Conservation (phyloP, 2,113 vertebrate genomes). For the Misgurnus mizolepis region DNA sequence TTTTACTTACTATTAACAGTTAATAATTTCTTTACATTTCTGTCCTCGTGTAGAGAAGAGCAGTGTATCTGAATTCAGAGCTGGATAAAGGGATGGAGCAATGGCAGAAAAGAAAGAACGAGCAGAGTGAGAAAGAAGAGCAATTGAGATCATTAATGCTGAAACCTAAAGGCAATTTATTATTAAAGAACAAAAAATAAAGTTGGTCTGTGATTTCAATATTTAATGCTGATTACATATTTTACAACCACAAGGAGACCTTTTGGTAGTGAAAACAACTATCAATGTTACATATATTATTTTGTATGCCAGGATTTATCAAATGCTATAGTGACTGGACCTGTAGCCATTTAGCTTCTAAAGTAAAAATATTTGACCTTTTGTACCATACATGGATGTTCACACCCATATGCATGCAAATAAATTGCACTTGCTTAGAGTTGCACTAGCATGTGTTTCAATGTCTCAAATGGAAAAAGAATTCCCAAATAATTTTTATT, state of each 20-base stretch:
- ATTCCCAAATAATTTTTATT: too few species aligned
- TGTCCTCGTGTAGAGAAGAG: conserved; percentile 72
- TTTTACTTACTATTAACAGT: too few species aligned
- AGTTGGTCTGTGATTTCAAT: neutral
- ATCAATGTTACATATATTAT: too few species aligned
- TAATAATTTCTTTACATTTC: neutral
- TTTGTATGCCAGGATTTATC: too few species aligned
- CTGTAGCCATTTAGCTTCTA: too few species aligned
- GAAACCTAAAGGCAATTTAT: conserved; percentile 77
- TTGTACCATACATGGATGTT: too few species aligned
- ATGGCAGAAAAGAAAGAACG: conserved; percentile 69
- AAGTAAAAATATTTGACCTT: too few species aligned
- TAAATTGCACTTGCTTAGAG: too few species aligned
- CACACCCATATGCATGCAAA: too few species aligned
- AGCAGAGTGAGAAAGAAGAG: conserved; percentile 60
- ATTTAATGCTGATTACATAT: neutral
- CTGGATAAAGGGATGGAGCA: conserved; percentile 77
- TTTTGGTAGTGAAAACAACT: neutral
- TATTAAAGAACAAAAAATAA: conserved; percentile 65
- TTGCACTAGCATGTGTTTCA: too few species aligned
- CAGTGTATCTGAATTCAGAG: conserved; percentile 79
- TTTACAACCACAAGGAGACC: neutral
- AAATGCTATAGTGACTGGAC: too few species aligned
- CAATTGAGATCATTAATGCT: conserved; percentile 71
- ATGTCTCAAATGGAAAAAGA: too few species aligned